These are phyloP conservation scores for Torymus auratus DNA, from an alignment of 2,888 invertebrate genomes.

Conservation along the genomic window DNA sequence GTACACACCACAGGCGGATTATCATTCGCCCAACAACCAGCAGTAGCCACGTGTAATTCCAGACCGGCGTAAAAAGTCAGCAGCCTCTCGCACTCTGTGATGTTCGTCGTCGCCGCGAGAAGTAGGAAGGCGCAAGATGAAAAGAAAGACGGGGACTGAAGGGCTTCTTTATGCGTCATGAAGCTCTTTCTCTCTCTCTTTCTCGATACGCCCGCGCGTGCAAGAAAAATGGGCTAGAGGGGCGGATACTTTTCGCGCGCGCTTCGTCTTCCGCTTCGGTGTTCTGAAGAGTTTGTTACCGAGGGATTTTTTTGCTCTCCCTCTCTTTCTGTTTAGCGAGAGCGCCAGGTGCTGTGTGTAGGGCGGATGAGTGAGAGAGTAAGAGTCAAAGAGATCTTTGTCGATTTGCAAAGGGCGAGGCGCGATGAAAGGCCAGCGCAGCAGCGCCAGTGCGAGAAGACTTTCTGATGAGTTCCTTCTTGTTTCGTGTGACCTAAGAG, in stretches of 20 bases:
- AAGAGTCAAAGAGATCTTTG: constrained; percentile 13
- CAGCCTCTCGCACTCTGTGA: constrained; percentile 1
- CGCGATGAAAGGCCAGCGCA: constrained; percentile 5
- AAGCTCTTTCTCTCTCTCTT: constrained; percentile 22
- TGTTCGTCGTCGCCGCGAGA: not conserved
- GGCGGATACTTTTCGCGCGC: not conserved
- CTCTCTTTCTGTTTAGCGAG: not conserved
- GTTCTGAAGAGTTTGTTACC: constrained; percentile 40
- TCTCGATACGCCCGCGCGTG: constrained; percentile 26
- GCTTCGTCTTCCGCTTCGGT: constrained; percentile 18
- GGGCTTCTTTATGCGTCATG: constrained; percentile 41
- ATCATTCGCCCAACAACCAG: too few species aligned
- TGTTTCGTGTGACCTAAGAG: too few species aligned
- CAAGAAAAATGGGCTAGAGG: constrained; percentile 40
- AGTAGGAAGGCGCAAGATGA: constrained; percentile 7
- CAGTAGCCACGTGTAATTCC: too few species aligned
- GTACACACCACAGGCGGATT: too few species aligned
- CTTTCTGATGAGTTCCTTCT: not conserved
- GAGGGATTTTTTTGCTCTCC: not conserved
- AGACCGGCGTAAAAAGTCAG: constrained; percentile 9
- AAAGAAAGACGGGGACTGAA: constrained; percentile 34
- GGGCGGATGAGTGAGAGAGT: not conserved
- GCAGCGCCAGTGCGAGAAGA: not conserved
- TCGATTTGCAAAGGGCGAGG: not conserved
- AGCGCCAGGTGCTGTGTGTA: not conserved